Conservation (phyloP, 2,888 invertebrate genomes). For the Cataglyphis altisquamis region DNA sequence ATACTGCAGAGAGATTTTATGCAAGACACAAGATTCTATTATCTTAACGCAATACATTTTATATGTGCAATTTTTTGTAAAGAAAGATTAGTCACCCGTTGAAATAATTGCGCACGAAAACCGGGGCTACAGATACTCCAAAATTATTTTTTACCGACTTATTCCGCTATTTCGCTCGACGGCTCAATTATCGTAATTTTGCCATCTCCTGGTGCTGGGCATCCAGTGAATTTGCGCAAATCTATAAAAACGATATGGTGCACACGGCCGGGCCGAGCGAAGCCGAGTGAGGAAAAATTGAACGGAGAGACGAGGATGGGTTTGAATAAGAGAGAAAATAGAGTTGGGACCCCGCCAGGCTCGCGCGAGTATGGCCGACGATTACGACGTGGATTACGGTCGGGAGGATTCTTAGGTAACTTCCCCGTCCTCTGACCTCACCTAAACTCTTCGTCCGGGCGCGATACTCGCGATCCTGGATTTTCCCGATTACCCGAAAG, state of each 20-base stretch:
- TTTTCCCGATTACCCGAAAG: conserved; percentile 58
- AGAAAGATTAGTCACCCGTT: neutral
- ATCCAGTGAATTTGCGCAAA: conserved; percentile 38
- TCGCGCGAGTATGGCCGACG: conserved; percentile 47
- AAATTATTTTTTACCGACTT: conserved; percentile 41
- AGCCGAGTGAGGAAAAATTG: conserved; percentile 20
- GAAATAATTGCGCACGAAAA: conserved; percentile 35
- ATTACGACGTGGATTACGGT: conserved; percentile 57
- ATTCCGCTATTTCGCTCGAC: conserved; percentile 23
- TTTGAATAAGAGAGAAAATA: conserved; percentile 72
- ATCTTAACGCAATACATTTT: neutral
- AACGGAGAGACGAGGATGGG: neutral
- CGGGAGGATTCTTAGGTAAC: conserved; percentile 60
- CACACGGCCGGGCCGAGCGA: conserved; percentile 11
- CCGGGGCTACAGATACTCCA: neutral
- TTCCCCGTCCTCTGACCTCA: conserved; percentile 34
- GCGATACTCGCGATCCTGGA: conserved; percentile 44
- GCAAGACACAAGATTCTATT: neutral
- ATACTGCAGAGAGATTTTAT: neutral
- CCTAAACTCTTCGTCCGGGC: neutral
- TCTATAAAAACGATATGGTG: conserved; percentile 53
- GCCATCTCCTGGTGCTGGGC: neutral
- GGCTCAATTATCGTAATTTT: conserved; percentile 53
- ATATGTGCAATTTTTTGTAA: neutral
- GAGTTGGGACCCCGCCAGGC: conserved; percentile 76